Conservation (phyloP, 2,888 invertebrate genomes). For the Myopa testacea region DNA sequence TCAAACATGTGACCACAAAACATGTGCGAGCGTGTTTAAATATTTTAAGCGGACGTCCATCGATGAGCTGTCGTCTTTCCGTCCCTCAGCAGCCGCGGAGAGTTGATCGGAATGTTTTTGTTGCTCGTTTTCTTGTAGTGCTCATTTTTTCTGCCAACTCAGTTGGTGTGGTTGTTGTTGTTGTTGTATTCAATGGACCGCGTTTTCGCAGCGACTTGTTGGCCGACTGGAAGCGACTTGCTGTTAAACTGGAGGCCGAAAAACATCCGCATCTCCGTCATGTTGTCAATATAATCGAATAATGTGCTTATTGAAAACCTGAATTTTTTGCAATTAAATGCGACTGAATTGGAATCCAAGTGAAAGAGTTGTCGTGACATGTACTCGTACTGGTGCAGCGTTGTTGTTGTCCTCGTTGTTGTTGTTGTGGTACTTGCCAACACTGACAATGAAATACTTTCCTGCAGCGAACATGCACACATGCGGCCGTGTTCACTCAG, state of each 20-base stretch:
- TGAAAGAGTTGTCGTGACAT: conserved; percentile 37
- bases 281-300: conserved; percentile 65
- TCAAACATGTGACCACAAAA: too few species aligned
- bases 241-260: neutral
- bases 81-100: too few species aligned
- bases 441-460: conserved; percentile 20
- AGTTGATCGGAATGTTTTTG: too few species aligned
- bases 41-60: too few species aligned
- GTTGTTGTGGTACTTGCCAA: conserved; percentile 10
- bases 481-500: conserved; percentile 6
- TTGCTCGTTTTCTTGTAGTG: too few species aligned
- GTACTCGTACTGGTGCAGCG: conserved; percentile 9
- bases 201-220: neutral
- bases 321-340: conserved; percentile 62
- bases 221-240: neutral
- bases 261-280: neutral
- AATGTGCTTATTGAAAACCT: conserved; percentile 67
- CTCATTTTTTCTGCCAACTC: neutral
- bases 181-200: neutral
- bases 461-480: conserved; percentile 7
- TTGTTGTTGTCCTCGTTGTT: conserved; percentile 7
- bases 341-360: conserved; percentile 62
- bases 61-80: too few species aligned
- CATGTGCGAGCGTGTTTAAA: too few species aligned
- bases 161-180: neutral